Base-by-base conservation (phyloP, 2,888 invertebrate species). In the Tenthredo distinguenda region DNA sequence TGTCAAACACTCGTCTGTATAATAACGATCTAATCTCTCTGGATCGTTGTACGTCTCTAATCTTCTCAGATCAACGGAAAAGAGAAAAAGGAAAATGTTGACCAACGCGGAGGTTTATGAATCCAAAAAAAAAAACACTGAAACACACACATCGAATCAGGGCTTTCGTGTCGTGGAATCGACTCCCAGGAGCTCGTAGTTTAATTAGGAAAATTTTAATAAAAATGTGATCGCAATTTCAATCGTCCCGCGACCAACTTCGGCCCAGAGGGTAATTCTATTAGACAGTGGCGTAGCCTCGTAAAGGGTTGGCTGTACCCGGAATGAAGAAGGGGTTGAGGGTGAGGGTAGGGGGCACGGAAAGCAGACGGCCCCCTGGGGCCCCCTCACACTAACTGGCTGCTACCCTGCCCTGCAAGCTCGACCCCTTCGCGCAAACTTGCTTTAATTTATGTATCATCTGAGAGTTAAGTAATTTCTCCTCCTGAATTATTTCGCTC, bases 401-500 rank as follows among this genome's bases (percentile, higher is more conserved):
- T 93, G 92, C 92, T 92, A 92, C 91, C 91, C 90, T 90, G 88
- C 89, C 89, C 88, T 89, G 89, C 50, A 31, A 40, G 15, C 40
- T n/a, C 62, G 91, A 91, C 93, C 93, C 93, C 93, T 93, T 93
- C 31, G 43, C 31, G 92, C 93, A 92, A 93, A 93, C 93, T 90
- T 90, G 90, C 91, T 92, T 93, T 93, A 93, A 93, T 93, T 93
- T 93, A 93, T 93, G 93, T 93, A 93, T 93, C 93, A 93, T 93
- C 93, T 92, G 93, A 93, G 93, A 93, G 93, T 93, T 93, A 93
- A 93, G 93, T 93, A 93, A 93, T 93, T 93, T 93, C 93, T 91
- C 92, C 92, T 87, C 86, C 85, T 86, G 87, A 87, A 85, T 85
- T 85, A 85, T 82, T 85, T 83, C 85, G 81, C 81, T 68, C 12